Evolutionary conservation across 2,113 vertebrate genomes (phyloP), one percentile per base, ranked within the genome.

Genomic region (Pelusios castaneus): DNA sequence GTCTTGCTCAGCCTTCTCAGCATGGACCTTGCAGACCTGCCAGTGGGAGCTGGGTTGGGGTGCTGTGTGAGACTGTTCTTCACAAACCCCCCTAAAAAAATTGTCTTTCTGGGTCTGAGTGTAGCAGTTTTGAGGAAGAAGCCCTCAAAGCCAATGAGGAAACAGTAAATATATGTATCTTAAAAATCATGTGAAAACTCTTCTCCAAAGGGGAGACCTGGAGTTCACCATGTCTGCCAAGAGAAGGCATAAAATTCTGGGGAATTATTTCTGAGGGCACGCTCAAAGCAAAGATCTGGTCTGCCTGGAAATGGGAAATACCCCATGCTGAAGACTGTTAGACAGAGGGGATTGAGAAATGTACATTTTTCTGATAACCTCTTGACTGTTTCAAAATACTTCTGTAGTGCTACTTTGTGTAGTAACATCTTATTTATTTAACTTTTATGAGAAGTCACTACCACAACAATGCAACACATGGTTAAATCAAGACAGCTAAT

Each of bases 141-240:
- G 63, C 63, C 63, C 63, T 43, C 27, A 27, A 45, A 76, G 22
- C 38, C 41, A 58, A 29, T 41, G 31, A 8, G 0, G 1, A 1
- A 5, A 14, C 79, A 41, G 76, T 17, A 19, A n/a, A 22, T 19
- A 67, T 14, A 25, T 24, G 24, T 1, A 24, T 52, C 4, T 6
- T 22, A 77, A 70, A 38, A 76, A 82, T 1, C 5, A 14, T 16
- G 1, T 3, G 45, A 75, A 52, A 85, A 8, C 38, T 41, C 38
- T 43, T 41, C n/a, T 41, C 60, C 60, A 67, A 67, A 67, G 16
- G 67, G 16, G n/a, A 90, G 45, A 63, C 6, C 63, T 45, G 25
- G 25, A 58, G 56, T 67, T 45, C 29, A 11, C 22, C 6, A 6
- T 5, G 75, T 56, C 4, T 63, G 0, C 31, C 9, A 1, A 4